Percentiles rank a stretch among this genome's conserved stretches.
These are phyloP conservation scores for Batillaria attramentaria DNA, from an alignment of 1,140 invertebrate genomes.

Conservation along the genomic window DNA sequence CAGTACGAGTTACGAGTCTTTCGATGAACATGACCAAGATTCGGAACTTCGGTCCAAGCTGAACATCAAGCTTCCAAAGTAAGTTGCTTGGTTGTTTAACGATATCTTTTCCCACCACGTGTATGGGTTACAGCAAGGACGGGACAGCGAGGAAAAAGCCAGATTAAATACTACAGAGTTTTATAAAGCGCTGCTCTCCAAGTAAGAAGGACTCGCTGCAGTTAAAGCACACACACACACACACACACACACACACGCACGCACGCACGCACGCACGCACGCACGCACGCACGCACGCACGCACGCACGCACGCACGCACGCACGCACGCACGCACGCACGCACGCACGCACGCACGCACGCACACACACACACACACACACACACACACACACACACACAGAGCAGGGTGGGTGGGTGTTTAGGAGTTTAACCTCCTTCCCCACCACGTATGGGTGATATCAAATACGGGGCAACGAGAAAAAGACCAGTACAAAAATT, in stretches of 20 bases:
- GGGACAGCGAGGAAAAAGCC: too few relatives aligned
- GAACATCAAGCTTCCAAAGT: constrained; percentile 57
- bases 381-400: background rate
- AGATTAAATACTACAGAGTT: too few relatives aligned
- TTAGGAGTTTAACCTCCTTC: too few relatives aligned
- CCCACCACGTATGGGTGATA: too few relatives aligned
- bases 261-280: background rate
- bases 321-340: background rate
- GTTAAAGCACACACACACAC: background rate
- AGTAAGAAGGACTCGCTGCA: too few relatives aligned
- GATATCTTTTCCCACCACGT: too few relatives aligned
- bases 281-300: constrained; percentile 1
- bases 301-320: constrained; percentile 1
- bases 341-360: constrained; percentile 2
- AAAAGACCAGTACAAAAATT: too few relatives aligned
- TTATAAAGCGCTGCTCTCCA: too few relatives aligned
- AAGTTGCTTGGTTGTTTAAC: too few relatives aligned
- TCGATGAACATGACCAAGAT: constrained; percentile 49
- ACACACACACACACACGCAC: constrained; percentile 10
- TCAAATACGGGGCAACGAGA: too few relatives aligned
- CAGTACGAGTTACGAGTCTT: constrained; percentile 60
- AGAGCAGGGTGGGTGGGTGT: background rate
- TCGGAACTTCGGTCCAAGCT: constrained; percentile 42
- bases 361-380: background rate
- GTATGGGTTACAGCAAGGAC: too few relatives aligned